Base-by-base conservation (phyloP, 2,888 invertebrate species). In the Thymelicus sylvestris region DNA sequence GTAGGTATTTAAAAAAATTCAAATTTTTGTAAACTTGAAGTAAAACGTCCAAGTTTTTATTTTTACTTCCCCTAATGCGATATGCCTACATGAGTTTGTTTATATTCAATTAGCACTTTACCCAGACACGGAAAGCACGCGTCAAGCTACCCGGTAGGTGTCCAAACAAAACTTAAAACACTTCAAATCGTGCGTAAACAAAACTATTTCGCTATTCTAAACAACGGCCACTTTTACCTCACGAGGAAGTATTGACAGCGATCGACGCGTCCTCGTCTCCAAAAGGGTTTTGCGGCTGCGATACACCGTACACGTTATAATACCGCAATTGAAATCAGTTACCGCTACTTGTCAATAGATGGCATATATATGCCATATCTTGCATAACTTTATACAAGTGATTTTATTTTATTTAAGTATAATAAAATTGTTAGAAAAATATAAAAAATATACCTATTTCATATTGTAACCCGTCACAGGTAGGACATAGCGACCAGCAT, bases 191-290 rank as follows among this genome's bases (percentile, higher is more conserved):
- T 67, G 67, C 50, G 48, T 62, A 68, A 63, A 63, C 68, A 63
- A 44, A 47, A 47, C 62, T 63, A 62, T 62, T 57, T 66, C 65
- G 74, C 71, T 71, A 72, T 65, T 73, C 75, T 78, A 79, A 79
- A 77, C 79, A 77, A 47, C 15, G 44, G 62, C 31, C 73, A 73
- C 74, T 73, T 74, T 52, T 52, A 52, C 52, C 19, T 52, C 63
- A 12, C 67, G 72, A 76, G 76, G 77, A 77, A 73, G 72, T 72
- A 75, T 74, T 75, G 73, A 69, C 55, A 41, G 24, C 13, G 62
- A n/a, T 44, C n/a, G 44, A 39, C 57, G 52, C 15, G 55, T 31
- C 7, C 52, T 44, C 52, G 19, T 55, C 6, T 66, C 50, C 55
- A 8, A 0, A 0, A 2, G 10, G 10, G 12, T 5, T 5, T 3